Evolutionary conservation across 2,888 invertebrate species (phyloP).

Genomic region (Ctenicera cuprea): DNA sequence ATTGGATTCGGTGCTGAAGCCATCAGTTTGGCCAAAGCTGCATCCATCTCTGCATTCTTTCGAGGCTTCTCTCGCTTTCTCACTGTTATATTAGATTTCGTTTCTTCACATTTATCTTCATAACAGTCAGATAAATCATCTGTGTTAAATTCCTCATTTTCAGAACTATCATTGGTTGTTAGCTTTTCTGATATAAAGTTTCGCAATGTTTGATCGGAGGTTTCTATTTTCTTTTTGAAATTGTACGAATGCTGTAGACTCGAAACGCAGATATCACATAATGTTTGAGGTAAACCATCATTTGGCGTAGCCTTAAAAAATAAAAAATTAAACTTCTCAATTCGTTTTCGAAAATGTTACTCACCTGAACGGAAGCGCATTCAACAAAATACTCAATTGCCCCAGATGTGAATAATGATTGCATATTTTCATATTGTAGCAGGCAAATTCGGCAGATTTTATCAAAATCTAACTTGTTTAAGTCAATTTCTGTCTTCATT

Average conservation of each 20-base stretch:
- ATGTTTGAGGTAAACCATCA: constrained; percentile 44
- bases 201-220: constrained; percentile 25
- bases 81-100: not conserved
- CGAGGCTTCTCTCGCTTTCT: constrained; percentile 13
- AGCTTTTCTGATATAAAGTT: constrained; percentile 16
- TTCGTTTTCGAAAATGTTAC: not conserved
- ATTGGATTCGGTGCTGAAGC: constrained; percentile 21
- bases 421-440: constrained; percentile 36
- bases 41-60: constrained; percentile 35
- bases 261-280: constrained; percentile 34
- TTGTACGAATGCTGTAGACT: constrained; percentile 28
- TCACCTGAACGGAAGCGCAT: constrained; percentile 49
- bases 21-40: constrained; percentile 26
- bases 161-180: not conserved
- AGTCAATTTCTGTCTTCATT: constrained; percentile 15
- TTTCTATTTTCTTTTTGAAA: constrained; percentile 43
- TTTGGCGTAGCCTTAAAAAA: constrained; percentile 24
- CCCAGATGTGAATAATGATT: constrained; percentile 36
- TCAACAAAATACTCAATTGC: constrained; percentile 35
- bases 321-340: constrained; percentile 16
- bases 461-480: constrained; percentile 36
- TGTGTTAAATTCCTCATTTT: not conserved
- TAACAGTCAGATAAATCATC: constrained; percentile 4
- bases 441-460: constrained; percentile 53
- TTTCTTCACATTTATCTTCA: not conserved